Base-by-base conservation (phyloP, 1,140 invertebrate genomes). In the Pectinophora gossypiella region DNA sequence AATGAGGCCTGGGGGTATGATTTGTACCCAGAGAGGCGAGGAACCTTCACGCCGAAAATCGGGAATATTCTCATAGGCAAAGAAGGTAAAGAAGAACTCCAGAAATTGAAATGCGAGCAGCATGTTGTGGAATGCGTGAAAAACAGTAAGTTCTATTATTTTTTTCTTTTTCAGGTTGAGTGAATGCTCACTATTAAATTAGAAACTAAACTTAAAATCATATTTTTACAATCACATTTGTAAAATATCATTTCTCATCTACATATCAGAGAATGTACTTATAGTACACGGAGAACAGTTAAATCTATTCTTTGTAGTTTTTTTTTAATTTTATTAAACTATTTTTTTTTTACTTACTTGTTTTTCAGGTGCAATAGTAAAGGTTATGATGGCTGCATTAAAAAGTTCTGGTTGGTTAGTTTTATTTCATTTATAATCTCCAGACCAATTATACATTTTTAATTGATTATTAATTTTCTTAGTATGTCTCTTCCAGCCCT, bases 11-110 rank as follows among this genome's bases (percentile, higher is more conserved):
- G 91, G 90, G 94, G 95, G 51, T 95, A 94, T 73, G 94, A 96
- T 89, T 90, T 97, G 23, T 98, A 95, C 80, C 96, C 96, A 5
- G 94, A 97, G 82, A 90, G 96, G 64, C 90, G 90, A 68, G 92
- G 92, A 44, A 84, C 88, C 48, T 90, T 85, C 73, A 89, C 89
- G 50, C 88, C 88, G 3, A 90, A 76, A 66, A 88, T 90, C 76
- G 79, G 76, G 18, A 88, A 90, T 40, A 83, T 91, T 32, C 48
- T 95, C 1, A 67, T 92, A 35, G 88, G 91, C 1, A 75, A 89
- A 21, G 91, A 94, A 82, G 93, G 93, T 59, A 80, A 89, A 68
- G 91, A 94, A 77, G 89, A 87, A 43, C 76, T 93, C 3, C 90
- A 94, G 35, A 95, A 93, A 79, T 85, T 92, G 1, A 94, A 93